phyloP scores from a whole-genome alignment of 2,113 vertebrate genomes.

The Carassius carassius region DNA sequence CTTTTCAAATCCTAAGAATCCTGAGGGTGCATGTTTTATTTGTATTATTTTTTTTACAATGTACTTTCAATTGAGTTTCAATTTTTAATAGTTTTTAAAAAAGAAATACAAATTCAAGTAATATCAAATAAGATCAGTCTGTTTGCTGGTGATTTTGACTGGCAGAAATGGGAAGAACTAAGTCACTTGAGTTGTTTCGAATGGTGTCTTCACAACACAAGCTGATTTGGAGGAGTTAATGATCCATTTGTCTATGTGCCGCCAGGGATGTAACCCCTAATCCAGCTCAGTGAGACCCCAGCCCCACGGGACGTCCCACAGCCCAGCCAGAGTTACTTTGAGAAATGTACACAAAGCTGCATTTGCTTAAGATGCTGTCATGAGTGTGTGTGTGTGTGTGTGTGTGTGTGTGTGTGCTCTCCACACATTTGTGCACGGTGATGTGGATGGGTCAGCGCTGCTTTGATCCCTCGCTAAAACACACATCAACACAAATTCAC shows the following conservation, averaged over 20 bases:
- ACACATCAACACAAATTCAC: conserved; percentile 11
- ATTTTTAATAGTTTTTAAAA: no score
- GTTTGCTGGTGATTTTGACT: not conserved
- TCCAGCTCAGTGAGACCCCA: conserved; percentile 66
- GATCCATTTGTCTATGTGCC: conserved; percentile 68
- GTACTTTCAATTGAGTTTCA: no score
- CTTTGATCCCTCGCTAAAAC: conserved; percentile 47
- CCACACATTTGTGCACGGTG: conserved; percentile 33
- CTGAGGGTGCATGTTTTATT: no score
- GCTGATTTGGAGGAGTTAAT: conserved; percentile 71
- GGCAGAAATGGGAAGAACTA: not conserved
- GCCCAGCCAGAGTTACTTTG: conserved; percentile 44
- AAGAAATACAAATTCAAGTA: not conserved
- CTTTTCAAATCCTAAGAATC: no score
- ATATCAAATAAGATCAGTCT: not conserved
- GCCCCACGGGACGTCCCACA: conserved; percentile 16
- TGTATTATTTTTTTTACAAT: no score
- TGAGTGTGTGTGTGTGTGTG: not conserved
- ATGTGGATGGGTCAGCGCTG: not conserved
- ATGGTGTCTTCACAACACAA: conserved; percentile 28
- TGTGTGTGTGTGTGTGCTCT: not conserved
- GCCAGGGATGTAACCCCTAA: conserved; percentile 63
- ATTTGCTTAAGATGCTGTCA: conserved; percentile 67
- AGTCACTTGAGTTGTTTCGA: not conserved
- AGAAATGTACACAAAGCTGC: conserved; percentile 75